Base-by-base conservation (phyloP, 2,888 invertebrate genomes). In the Podotricha telesiphe region DNA sequence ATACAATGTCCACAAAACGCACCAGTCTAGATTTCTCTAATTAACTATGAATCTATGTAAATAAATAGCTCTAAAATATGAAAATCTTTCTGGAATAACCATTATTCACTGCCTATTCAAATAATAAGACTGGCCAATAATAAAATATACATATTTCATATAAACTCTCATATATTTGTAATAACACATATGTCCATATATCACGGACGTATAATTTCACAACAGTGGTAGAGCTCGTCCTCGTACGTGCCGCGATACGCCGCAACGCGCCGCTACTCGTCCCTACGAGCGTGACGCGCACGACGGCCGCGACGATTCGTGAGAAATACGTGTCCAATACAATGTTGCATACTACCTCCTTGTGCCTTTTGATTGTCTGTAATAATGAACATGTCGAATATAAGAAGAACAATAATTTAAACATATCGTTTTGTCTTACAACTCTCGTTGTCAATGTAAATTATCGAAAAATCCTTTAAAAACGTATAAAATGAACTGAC, bases 281-380 rank as follows among this genome's bases (percentile, higher is more conserved):
- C 28, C 6, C 28, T 28, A n/a, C n/a, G n/a, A n/a, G n/a, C n/a
- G n/a, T n/a, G 42, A 48, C 62, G 42, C 42, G 34, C 34, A 4
- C 45, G 61, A 5, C 22, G 17, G 48, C 37, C 42, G 40, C 58
- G 61, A n/a, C 64, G 62, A 6, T 67, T 68, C 67, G 61, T 40
- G 51, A 65, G 73, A 72, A 72, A 45, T 70, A 70, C 71, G 73
- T 70, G 69, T 51, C 11, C 37, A 22, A 34, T 13, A 66, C 66
- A 67, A 69, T 56, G 66, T 69, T 42, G n/a, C 64, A n/a, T 8
- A 13, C 64, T 19, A 50, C 66, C 22, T 37, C 17, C 7, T 10
- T 1, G 8, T 34, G 17, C 2, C 53, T 34, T 34, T 17, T 34
- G 1, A 10, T 34, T 34, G 34, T 55, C 53, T 55, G 17, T 34